Evolutionary conservation across 2,888 invertebrate species (phyloP).

Genomic region (Micoletzkya japonica): DNA sequence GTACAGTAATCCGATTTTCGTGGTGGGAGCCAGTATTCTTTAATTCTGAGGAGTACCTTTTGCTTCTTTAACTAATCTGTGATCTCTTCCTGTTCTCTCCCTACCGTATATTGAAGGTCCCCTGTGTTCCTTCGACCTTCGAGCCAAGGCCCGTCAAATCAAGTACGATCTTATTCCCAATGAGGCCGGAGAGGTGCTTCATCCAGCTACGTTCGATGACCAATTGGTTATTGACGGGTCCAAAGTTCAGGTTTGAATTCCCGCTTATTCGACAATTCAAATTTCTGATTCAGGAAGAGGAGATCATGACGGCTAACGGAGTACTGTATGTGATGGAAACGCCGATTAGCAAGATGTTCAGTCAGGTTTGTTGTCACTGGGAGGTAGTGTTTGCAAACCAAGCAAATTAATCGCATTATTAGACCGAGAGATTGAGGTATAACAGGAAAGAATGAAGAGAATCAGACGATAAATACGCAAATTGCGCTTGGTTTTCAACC

Average conservation of each 20-base stretch:
- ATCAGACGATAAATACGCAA: no score
- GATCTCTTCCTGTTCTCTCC: not conserved
- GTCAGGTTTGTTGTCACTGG: no score
- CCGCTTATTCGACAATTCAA: not conserved
- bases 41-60: not conserved
- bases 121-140: conserved; percentile 27
- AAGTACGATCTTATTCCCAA: conserved; percentile 25
- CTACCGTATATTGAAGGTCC: no score
- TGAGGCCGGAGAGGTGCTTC: conserved; percentile 17
- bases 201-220: not conserved
- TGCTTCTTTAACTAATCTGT: not conserved
- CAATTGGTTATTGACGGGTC: conserved; percentile 23
- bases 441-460: no score
- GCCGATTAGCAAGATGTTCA: conserved; percentile 7
- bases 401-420: not conserved
- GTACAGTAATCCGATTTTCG: conserved; percentile 8
- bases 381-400: conserved; percentile 1
- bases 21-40: not conserved
- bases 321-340: conserved; percentile 26
- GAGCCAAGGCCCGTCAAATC: conserved; percentile 9
- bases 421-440: no score
- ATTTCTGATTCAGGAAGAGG: conserved; percentile 16
- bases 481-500: no score
- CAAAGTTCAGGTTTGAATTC: conserved; percentile 7
- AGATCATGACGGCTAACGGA: conserved; percentile 23